Base-by-base conservation (phyloP, 1,140 invertebrate species). In the Orussus abietinus region DNA sequence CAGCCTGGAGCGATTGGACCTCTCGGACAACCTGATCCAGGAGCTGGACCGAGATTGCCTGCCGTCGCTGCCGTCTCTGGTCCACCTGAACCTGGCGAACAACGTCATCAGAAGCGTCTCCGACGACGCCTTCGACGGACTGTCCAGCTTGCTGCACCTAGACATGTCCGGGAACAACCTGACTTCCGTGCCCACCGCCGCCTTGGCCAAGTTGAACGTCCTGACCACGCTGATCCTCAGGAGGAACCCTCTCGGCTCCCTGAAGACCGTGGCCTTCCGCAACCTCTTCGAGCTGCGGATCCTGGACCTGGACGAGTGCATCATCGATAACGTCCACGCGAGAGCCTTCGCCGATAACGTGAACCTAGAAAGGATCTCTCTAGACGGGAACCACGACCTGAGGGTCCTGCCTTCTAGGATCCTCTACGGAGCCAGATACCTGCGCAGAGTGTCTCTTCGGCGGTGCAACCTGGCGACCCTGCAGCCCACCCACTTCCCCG, bases 291-390 rank as follows among this genome's bases (percentile, higher is more conserved):
- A 88, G 65, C 74, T 91, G 41, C 80, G 81, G 58, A 80, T 78
- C 54, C 74, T 92, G 48, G 80, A 82, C 57, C 69, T 92, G 57
- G 82, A 82, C 69, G 80, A 64, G 65, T 86, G 65, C 76, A 78
- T 60, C 42, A 78, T 90, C 47, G 66, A 73, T 33, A 73, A 69
- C 51, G 83, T 91, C 40, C 81, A 88, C 73, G 76, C 81, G 6
- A 75, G 83, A 67, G 84, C 86, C 29, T 88, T 90, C 59, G 83
- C 86, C 25, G 88, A 90, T 70, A 90, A 90, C 64, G 85, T 87
- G 14, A 85, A 88, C 59, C 72, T 92, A 36, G 84, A 90, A 59
- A 77, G 77, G 38, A 79, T 92, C 49, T 80, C 81, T 60, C 75
- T 90, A 71, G 84, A 88, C 59, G 81, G 84, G 54, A 90, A 90